Evolutionary conservation across 2,113 vertebrate species (phyloP), one percentile per base, ranked within the genome.

Genomic region (Dipodomys stephensi): DNA sequence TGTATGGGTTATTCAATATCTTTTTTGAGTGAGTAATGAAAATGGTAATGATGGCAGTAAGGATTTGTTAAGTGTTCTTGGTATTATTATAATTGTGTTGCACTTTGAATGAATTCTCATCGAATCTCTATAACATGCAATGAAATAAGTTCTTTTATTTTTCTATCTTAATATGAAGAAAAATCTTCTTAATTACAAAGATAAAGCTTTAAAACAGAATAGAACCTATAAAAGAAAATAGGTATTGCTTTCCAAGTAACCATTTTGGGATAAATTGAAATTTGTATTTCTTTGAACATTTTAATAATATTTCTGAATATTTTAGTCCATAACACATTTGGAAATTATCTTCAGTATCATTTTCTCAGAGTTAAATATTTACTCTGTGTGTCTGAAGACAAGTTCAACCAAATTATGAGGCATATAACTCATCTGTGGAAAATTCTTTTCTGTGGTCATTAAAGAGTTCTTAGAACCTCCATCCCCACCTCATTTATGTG

Each of bases 1-100:
- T 62, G 7, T 32, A 30, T 64, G 28, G 6, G 28, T 49, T 23
- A 30, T 78, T 60, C 68, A 18, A 7, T 68, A 88, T 5, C n/a
- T 81, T 49, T 74, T 93, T 67, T 82, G 23, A 88, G 35, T 74
- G 28, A 94, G 6, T 28, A 76, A 9, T 94, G 60, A 77, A 85
- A 91, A 80, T 85, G 44, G 35, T 27, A 64, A 28, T 69, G 35
- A 53, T 78, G 25, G 44, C 57, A 57, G 20, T 6, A 88, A 83
- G 23, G 6, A 62, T 19, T 64, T 72, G 77, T 25, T 81, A 20
- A 67, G 23, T 30, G 6, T 30, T 77, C 15, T 13, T 57, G 53
- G 53, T 68, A 53, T 74, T 77, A 46, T 0, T 60, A 7, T 60
- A 2, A 57, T 28, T 46, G n/a, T 80, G 7, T 67, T 83, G 8